phyloP scores from a whole-genome alignment of 2,113 vertebrate species.

The Platichthys flesus region DNA sequence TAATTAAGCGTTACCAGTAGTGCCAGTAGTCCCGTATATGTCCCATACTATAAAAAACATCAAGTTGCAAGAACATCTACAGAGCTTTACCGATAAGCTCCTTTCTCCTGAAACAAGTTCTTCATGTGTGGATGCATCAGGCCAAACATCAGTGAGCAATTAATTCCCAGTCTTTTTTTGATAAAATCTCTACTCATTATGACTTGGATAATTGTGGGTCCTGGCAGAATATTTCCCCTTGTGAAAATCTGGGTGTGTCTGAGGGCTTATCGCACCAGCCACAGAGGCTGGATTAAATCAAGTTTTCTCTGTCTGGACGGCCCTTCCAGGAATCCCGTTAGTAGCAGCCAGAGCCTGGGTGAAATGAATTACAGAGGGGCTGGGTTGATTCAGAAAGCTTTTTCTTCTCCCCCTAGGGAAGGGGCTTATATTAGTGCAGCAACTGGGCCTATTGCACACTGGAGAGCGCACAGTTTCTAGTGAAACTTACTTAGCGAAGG shows the following conservation, averaged over 20 bases:
- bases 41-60: slow-evolving; percentile 35
- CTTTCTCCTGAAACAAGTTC: slow-evolving; percentile 52
- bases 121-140: slow-evolving; percentile 52
- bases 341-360: slow-evolving; percentile 69
- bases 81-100: slow-evolving; percentile 35
- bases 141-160: slow-evolving; percentile 82
- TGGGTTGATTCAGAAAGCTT: slow-evolving; percentile 59
- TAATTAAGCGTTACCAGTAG: slow-evolving; percentile 18
- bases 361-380: slow-evolving; percentile 64
- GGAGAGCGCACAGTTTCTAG: slow-evolving; percentile 43
- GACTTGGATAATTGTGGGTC: slow-evolving; percentile 75
- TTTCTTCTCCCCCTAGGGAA: slow-evolving; percentile 38
- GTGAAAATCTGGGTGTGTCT: slow-evolving; percentile 77
- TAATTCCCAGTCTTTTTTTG: slow-evolving; percentile 72
- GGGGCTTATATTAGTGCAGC: slow-evolving; percentile 55
- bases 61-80: slow-evolving; percentile 49
- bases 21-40: slow-evolving; percentile 30
- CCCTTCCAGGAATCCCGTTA: slow-evolving; percentile 66
- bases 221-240: slow-evolving; percentile 76
- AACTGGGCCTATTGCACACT: slow-evolving; percentile 28
- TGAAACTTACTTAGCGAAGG: slow-evolving; percentile 51
- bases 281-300: slow-evolving; percentile 75
- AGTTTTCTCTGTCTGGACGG: slow-evolving; percentile 67
- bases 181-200: slow-evolving; percentile 80
- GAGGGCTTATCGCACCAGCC: slow-evolving; percentile 65